phyloP scores from a whole-genome alignment of 2,888 invertebrate genomes.

The Caenorhabditis uteleia region DNA sequence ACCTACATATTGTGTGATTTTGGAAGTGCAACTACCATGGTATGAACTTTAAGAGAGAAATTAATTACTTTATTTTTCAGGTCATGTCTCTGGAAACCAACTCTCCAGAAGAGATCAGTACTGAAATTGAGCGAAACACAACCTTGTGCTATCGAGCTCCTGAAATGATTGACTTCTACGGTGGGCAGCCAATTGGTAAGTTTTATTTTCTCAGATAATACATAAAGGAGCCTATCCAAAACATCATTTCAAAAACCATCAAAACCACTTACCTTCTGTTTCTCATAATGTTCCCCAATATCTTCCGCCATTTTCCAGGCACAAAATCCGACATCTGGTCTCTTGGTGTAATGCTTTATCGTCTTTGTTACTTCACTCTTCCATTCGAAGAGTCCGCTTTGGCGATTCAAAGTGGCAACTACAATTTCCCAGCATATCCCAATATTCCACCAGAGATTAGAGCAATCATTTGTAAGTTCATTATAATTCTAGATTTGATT shows the following conservation, averaged over 20 bases:
- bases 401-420: conserved; percentile 87
- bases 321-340: conserved; percentile 73
- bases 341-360: conserved; percentile 85
- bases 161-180: conserved; percentile 91
- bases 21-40: conserved; percentile 87
- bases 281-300: not conserved
- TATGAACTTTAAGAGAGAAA: conserved; percentile 15
- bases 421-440: conserved; percentile 81
- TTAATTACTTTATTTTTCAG: conserved; percentile 70
- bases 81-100: conserved; percentile 72
- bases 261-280: not conserved
- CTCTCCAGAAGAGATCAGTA: conserved; percentile 52
- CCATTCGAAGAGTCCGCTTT: conserved; percentile 91
- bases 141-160: conserved; percentile 87
- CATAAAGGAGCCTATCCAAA: not conserved
- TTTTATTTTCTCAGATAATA: too few species aligned
- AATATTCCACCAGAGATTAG: conserved; percentile 79
- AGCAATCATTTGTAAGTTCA: conserved; percentile 78
- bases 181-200: conserved; percentile 79
- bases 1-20: conserved; percentile 87
- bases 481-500: not conserved
- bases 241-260: not conserved
- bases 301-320: conserved; percentile 49
- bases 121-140: conserved; percentile 76
- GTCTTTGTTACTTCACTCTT: conserved; percentile 85